Evolutionary conservation across 1,140 invertebrate genomes (phyloP).

Genomic region (Reticulitermes speratus): DNA sequence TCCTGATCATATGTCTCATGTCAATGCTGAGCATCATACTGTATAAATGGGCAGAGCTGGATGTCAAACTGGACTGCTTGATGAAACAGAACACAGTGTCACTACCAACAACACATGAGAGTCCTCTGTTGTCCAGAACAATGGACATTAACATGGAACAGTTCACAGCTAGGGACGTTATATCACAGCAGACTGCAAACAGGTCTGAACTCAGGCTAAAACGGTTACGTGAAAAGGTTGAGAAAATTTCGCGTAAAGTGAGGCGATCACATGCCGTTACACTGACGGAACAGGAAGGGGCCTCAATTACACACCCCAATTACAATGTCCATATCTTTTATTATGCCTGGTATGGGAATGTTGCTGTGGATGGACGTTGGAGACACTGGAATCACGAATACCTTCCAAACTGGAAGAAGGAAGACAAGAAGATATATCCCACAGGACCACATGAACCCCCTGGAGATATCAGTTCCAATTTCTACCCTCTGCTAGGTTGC

Average conservation of each 20-base stretch:
- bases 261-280: slow-evolving; percentile 29
- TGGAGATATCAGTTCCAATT: slow-evolving; percentile 51
- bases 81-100: background rate
- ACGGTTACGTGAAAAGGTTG: slow-evolving; percentile 38
- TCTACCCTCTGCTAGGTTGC: slow-evolving; percentile 51
- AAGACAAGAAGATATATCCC: slow-evolving; percentile 48
- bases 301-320: slow-evolving; percentile 42
- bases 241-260: slow-evolving; percentile 36
- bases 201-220: slow-evolving; percentile 36
- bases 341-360: slow-evolving; percentile 53
- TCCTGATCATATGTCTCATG: background rate
- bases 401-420: slow-evolving; percentile 51
- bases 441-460: slow-evolving; percentile 49
- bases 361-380: slow-evolving; percentile 48
- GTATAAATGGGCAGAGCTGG: slow-evolving; percentile 30
- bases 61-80: slow-evolving; percentile 23
- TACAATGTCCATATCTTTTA: slow-evolving; percentile 55
- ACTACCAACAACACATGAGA: background rate
- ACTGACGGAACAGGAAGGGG: slow-evolving; percentile 24
- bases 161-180: background rate
- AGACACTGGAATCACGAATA: slow-evolving; percentile 53
- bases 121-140: background rate
- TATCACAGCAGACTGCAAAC: slow-evolving; percentile 8
- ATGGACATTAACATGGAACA: background rate
- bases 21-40: slow-evolving; percentile 23